Base-by-base conservation (phyloP, 1,140 invertebrate species). In the Ganaspis sp. region DNA sequence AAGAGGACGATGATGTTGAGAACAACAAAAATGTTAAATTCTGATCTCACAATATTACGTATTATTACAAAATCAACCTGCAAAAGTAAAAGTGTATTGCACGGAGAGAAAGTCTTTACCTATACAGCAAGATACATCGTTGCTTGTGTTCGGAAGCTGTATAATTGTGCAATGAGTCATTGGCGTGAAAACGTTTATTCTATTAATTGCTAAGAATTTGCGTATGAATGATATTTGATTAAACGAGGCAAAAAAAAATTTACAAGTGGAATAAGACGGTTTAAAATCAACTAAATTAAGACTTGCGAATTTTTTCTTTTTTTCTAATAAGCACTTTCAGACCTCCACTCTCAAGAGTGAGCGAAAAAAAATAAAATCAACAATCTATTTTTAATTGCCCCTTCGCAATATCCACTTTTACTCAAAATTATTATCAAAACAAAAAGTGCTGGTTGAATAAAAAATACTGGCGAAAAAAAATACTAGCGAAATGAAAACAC, bases 141-240 rank as follows among this genome's bases (percentile, higher is more conserved):
- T 29, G 58, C 26, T 64, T 64, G 58, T 15, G 23, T 34, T 64
- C 58, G 58, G 58, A 64, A 64, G 58, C 58, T 64, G 23, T 29
- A 29, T 64, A 64, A 64, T 64, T 64, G 58, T 64, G 58, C 58
- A 64, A 64, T 64, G 21, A 64, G 26, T 64, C 26, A 64, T 64
- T 64, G 58, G 58, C 58, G 58, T 64, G 58, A 26, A 64, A 64
- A 34, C 12, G 23, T 64, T 64, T 64, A 64, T 64, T 64, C 58
- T 34, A 64, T 64, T 64, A 64, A 21, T 64, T 15, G 58, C 15
- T 15, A 29, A 64, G 23, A 29, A 64, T 64, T 64, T 64, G 58
- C 58, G 23, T 64, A 64, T 15, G 58, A 64, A 29, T 64, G 58
- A n/a, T 26, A 64, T 64, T 64, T n/a, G 58, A 26, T n/a, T 64